These are phyloP conservation scores for Parnassius mnemosyne DNA, from an alignment of 2,888 invertebrate species.

Conservation along the genomic window DNA sequence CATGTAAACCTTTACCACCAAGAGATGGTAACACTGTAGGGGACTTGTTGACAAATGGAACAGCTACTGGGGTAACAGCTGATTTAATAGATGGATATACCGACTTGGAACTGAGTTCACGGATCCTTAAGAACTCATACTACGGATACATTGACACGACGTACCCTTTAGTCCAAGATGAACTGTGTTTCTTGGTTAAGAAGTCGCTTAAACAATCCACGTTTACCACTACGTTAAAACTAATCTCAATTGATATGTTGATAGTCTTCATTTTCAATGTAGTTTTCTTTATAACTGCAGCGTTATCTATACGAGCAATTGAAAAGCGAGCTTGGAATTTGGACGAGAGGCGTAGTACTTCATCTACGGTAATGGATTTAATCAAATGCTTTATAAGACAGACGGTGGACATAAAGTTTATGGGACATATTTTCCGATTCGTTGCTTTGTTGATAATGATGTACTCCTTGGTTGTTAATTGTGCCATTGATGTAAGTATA, in stretches of 20 bases:
- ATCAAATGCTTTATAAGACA: slow-evolving; percentile 69
- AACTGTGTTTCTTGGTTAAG: slow-evolving; percentile 78
- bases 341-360: slow-evolving; percentile 42
- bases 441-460: slow-evolving; percentile 55
- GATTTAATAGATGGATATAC: slow-evolving; percentile 73
- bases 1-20: slow-evolving; percentile 56
- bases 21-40: slow-evolving; percentile 69
- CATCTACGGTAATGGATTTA: slow-evolving; percentile 53
- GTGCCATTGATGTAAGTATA: slow-evolving; percentile 71
- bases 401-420: slow-evolving; percentile 60
- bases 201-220: slow-evolving; percentile 71
- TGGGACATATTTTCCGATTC: slow-evolving; percentile 59
- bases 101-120: slow-evolving; percentile 76
- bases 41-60: slow-evolving; percentile 63
- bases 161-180: slow-evolving; percentile 75
- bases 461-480: slow-evolving; percentile 68
- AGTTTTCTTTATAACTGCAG: slow-evolving; percentile 44
- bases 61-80: slow-evolving; percentile 68
- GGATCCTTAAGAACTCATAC: slow-evolving; percentile 75
- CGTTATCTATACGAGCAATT: slow-evolving; percentile 47
- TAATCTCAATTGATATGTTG: slow-evolving; percentile 57
- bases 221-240: slow-evolving; percentile 62
- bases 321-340: slow-evolving; percentile 52
- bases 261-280: slow-evolving; percentile 51
- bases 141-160: slow-evolving; percentile 75